Evolutionary conservation across 2,888 invertebrate species (phyloP).

Genomic region (Drosophila mettleri): DNA sequence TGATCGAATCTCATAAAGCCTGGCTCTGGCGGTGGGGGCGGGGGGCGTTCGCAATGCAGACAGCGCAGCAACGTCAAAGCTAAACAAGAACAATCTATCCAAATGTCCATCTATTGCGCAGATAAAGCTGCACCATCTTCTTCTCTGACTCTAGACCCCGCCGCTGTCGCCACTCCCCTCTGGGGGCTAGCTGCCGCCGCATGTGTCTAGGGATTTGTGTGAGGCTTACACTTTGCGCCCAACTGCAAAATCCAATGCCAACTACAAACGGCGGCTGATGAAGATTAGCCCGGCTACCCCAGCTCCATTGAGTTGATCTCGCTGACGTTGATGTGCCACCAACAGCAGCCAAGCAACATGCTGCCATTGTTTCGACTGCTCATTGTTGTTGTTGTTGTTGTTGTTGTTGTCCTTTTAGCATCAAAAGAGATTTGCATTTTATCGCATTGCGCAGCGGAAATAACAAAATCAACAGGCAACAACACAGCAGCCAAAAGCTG

Average conservation of each 20-base stretch:
- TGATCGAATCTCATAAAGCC: constrained; percentile 80
- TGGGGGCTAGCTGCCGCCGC: constrained; percentile 5
- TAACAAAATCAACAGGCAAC: constrained; percentile 63
- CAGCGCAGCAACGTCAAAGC: constrained; percentile 62
- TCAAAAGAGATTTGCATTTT: constrained; percentile 81
- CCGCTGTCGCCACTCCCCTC: not conserved
- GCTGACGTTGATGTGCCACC: constrained; percentile 36
- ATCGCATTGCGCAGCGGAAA: constrained; percentile 75
- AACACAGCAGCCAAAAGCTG: constrained; percentile 32
- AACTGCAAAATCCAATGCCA: constrained; percentile 46
- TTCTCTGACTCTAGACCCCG: constrained; percentile 28
- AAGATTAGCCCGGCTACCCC: constrained; percentile 74
- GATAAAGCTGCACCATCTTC: constrained; percentile 69
- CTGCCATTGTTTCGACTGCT: constrained; percentile 59
- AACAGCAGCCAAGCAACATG: constrained; percentile 54
- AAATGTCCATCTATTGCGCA: constrained; percentile 80
- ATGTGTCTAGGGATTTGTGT: constrained; percentile 75
- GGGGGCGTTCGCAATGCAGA: not conserved
- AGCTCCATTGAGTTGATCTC: constrained; percentile 15
- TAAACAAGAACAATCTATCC: constrained; percentile 81
- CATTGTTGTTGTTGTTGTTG: constrained; percentile 27
- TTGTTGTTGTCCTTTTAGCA: constrained; percentile 75
- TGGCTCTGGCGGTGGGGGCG: constrained; percentile 13
- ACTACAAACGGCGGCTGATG: constrained; percentile 82
- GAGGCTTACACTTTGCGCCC: constrained; percentile 77